These are phyloP conservation scores for Patagioenas fasciata DNA, from an alignment of 2,113 vertebrate species.

Conservation along the genomic window DNA sequence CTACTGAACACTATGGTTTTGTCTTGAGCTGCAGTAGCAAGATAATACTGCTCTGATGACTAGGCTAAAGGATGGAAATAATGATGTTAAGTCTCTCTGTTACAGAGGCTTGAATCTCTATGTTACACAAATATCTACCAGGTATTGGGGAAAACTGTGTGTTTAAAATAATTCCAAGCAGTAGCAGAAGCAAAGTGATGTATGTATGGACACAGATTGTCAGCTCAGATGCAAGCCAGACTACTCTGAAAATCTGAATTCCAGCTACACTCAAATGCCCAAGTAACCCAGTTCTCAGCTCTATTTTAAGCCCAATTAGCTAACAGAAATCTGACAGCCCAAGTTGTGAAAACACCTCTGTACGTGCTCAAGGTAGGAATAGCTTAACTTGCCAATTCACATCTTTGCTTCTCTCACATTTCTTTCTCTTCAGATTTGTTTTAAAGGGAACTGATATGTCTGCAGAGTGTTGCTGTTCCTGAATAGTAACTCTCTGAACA, in stretches of 20 bases:
- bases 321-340: background rate
- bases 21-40: background rate
- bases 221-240: background rate
- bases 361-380: background rate
- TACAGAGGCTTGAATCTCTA: background rate
- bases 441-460: background rate
- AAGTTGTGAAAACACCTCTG: background rate
- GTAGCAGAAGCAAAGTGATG: background rate
- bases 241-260: background rate
- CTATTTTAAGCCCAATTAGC: background rate
- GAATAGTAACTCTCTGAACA: background rate
- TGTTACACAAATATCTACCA: accelerated
- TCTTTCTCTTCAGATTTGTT: background rate
- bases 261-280: background rate
- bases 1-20: background rate
- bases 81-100: background rate
- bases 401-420: background rate
- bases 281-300: background rate
- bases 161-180: background rate
- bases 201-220: background rate
- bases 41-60: background rate
- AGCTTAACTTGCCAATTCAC: background rate
- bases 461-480: background rate
- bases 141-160: background rate
- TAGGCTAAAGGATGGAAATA: background rate